Conservation (phyloP, 1,140 invertebrate species). For the Doryteuthis pealeii region DNA sequence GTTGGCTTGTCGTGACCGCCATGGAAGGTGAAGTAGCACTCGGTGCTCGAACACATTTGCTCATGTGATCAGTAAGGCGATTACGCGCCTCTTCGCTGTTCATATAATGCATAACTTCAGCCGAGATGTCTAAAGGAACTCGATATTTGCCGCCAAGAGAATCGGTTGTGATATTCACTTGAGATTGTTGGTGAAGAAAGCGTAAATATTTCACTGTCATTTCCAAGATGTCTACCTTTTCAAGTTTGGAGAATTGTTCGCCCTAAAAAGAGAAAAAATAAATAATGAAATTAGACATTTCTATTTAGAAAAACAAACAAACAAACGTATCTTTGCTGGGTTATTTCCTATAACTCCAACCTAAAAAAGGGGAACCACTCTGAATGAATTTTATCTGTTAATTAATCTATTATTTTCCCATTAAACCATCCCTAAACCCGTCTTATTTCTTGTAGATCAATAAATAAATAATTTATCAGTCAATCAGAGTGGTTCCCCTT, state of each 20-base stretch:
- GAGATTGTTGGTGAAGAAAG: conserved; percentile 28
- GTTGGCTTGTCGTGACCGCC: neutral
- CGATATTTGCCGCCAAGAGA: conserved; percentile 80
- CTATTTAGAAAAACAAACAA: too few relatives aligned
- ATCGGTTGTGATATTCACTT: conserved; percentile 66
- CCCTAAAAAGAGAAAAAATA: conserved; percentile 23
- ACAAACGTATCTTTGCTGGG: too few relatives aligned
- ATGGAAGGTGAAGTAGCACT: neutral
- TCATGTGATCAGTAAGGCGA: neutral
- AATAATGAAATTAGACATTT: too few relatives aligned
- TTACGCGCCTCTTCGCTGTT: neutral
- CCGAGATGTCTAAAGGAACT: conserved; percentile 84
- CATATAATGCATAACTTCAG: conserved; percentile 52
- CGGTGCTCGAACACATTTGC: neutral
- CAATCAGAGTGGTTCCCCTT: too few relatives aligned
- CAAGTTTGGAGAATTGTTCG: conserved; percentile 69
- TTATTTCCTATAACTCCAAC: too few relatives aligned
- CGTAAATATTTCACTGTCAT: conserved; percentile 89
- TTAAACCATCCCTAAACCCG: too few relatives aligned
- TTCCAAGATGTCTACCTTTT: conserved; percentile 95
- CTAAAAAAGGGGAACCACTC: too few relatives aligned
- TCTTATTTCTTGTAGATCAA: too few relatives aligned
- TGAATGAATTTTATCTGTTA: too few relatives aligned
- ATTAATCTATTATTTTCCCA: too few relatives aligned
- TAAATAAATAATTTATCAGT: too few relatives aligned